phyloP scores from a whole-genome alignment of 2,113 vertebrate species.

The Syrmaticus mikado region DNA sequence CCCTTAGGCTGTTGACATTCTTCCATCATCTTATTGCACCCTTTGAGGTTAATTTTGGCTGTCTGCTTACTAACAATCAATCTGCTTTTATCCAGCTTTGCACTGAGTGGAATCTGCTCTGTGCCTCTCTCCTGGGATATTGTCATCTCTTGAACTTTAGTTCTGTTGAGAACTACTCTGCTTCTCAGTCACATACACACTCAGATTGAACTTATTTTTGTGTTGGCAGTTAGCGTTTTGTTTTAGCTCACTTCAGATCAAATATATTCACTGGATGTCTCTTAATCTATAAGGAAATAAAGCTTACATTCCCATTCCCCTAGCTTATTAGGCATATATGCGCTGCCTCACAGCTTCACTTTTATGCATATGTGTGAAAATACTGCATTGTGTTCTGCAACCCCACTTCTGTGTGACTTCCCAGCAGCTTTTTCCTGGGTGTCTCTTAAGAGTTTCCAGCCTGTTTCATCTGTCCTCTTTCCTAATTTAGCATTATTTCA shows the following conservation, averaged over 20 bases:
- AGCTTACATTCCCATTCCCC: background rate
- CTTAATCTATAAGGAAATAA: background rate
- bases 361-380: background rate
- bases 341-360: background rate
- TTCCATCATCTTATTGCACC: background rate
- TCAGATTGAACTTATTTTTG: background rate
- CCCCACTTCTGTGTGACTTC: background rate
- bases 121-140: background rate
- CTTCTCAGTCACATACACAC: background rate
- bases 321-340: background rate
- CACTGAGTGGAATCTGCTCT: constrained; percentile 46
- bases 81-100: constrained; percentile 44
- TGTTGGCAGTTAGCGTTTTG: background rate
- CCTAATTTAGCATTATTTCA: background rate
- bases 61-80: background rate
- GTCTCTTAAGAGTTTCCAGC: background rate
- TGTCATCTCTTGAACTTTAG: constrained; percentile 20
- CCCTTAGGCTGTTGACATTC: background rate
- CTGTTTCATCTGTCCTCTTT: background rate
- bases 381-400: background rate
- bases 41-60: constrained; percentile 40
- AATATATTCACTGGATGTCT: background rate
- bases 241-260: background rate
- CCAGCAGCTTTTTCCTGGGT: background rate
- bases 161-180: background rate